Percentiles rank a stretch among this genome's conserved stretches.
phyloP scores from a whole-genome alignment of 2,113 vertebrate species.

The Thamnophis sirtalis region DNA sequence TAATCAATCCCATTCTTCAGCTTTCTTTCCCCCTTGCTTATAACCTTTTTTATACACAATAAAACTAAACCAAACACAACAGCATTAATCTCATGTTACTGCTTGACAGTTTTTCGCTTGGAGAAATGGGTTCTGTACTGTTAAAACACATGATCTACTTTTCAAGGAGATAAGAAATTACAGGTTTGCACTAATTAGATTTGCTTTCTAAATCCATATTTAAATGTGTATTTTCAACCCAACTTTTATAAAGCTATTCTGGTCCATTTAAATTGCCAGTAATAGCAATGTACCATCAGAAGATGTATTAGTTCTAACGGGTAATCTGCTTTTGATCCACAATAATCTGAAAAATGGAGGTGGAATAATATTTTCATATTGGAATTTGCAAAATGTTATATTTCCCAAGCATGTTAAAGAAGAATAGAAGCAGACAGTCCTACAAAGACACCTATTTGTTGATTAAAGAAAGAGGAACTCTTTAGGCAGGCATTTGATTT shows the following conservation, averaged over 20 bases:
- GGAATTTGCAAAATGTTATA: neutral
- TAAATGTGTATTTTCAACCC: neutral
- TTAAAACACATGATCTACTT: neutral
- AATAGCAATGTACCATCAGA: neutral
- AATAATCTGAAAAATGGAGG: neutral
- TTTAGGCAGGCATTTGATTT: neutral
- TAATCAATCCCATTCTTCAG: constrained; percentile 75
- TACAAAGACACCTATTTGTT: neutral
- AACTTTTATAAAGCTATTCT: neutral
- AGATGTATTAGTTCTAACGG: neutral
- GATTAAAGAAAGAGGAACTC: neutral
- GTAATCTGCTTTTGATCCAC: neutral
- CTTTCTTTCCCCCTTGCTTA: constrained; percentile 70
- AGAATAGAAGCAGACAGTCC: neutral
- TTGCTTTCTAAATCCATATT: neutral
- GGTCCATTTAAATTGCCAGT: neutral
- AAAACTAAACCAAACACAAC: constrained; percentile 34
- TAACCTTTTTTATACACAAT: constrained; percentile 52
- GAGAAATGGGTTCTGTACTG: constrained; percentile 28
- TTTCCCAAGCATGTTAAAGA: neutral
- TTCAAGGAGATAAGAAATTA: neutral
- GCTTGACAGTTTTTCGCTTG: constrained; percentile 38
- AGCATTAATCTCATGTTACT: constrained; percentile 27
- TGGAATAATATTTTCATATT: neutral
- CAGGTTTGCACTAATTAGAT: neutral